A percentile compares a stretch with the other conserved stretches of the same genome.
phyloP scores from a whole-genome alignment of 2,888 invertebrate genomes.

The Bedellia somnulentella region DNA sequence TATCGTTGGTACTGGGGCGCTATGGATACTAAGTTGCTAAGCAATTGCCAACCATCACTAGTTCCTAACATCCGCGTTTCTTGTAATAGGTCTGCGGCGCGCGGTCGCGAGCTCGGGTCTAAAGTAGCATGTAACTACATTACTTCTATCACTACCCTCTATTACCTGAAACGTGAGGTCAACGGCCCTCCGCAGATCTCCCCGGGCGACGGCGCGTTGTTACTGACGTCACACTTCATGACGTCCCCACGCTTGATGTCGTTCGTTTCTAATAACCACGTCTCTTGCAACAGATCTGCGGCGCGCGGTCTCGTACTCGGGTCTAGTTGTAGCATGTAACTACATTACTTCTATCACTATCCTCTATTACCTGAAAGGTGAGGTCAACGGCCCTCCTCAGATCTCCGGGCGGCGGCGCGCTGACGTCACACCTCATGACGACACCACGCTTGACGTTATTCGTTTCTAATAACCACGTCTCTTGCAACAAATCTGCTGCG shows the following conservation, averaged over 20 bases:
- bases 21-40: no score
- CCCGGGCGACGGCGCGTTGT: constrained; percentile 28
- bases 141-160: no score
- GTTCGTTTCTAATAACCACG: constrained; percentile 77
- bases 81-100: constrained; percentile 81
- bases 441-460: constrained; percentile 45
- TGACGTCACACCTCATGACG: constrained; percentile 14
- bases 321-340: no score
- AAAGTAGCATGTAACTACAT: no score
- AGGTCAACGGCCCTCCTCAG: constrained; percentile 44
- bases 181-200: constrained; percentile 37
- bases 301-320: constrained; percentile 88
- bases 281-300: constrained; percentile 79
- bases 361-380: constrained; percentile 42
- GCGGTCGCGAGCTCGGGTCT: constrained; percentile 86
- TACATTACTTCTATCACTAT: no score
- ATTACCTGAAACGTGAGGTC: constrained; percentile 46
- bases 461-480: constrained; percentile 80
- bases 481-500: constrained; percentile 81
- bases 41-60: no score
- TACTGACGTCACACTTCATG: constrained; percentile 8
- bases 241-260: constrained; percentile 39
- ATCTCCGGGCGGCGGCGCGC: constrained; percentile 26
- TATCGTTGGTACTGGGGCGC: no score
- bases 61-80: constrained; percentile 81